Evolutionary conservation across 2,888 invertebrate genomes (phyloP), one percentile per base, ranked within the genome.

Genomic region (Eupithecia abbreviata): DNA sequence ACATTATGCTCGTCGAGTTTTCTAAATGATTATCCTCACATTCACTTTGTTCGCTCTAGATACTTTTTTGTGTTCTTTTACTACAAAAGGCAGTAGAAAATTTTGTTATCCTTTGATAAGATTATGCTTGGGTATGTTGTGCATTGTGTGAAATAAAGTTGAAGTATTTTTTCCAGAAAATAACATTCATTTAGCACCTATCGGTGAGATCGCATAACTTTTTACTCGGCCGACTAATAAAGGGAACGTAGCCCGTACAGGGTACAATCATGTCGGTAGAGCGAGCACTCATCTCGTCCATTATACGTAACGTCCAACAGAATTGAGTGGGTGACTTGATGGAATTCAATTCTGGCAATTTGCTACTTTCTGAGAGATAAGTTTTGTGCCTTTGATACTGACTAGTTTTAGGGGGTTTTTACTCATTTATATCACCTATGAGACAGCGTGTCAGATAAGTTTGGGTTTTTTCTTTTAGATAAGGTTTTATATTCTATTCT

Each of bases 311-410:
- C 82, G 80, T 81, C 82, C 82, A 80, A 79, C 82, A 79, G 80
- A 82, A 81, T 82, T 81, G 82, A 81, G 81, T 74, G 79, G 80
- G 79, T 78, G 81, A 81, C 81, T 82, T 82, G 82, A 82, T 82
- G 80, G 81, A 79, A 82, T 82, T 82, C 80, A 82, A 82, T 82
- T 82, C 73, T 77, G 80, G 75, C 80, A 81, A 82, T 82, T 82
- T 80, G 80, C 78, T 82, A 80, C 82, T 81, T 80, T 81, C 81
- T 74, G 80, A 80, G 81, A 69, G 78, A 81, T 67, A 81, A 81
- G 80, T 82, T 82, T 79, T 74, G 76, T 76, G 74, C 78, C 80
- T 80, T 82, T 79, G 79, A 81, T 80, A 76, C 76, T 41, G 69
- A 66, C 73, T 77, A 77, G 77, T 76, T 76, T 75, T 73, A 62